Percentiles rank a stretch among this genome's conserved stretches.
phyloP scores from a whole-genome alignment of 1,140 invertebrate species.

The Drosophila rufa region DNA sequence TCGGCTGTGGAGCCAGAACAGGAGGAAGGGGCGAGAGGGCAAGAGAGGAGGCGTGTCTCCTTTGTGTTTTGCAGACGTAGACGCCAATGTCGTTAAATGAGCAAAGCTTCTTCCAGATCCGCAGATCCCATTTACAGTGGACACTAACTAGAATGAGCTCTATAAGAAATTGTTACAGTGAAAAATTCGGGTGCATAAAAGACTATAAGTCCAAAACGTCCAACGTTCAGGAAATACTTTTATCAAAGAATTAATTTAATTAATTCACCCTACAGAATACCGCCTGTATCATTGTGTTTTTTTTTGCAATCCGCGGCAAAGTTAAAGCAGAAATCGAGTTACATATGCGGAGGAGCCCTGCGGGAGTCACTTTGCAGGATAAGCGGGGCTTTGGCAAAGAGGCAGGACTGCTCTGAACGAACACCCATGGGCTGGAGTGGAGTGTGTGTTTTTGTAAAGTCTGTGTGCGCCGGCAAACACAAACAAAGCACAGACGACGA shows the following conservation, averaged over 20 bases:
- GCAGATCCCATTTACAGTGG: slow-evolving; percentile 34
- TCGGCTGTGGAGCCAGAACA: slow-evolving; percentile 29
- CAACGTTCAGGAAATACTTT: not conserved
- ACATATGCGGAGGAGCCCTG: slow-evolving; percentile 68
- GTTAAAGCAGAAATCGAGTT: slow-evolving; percentile 79
- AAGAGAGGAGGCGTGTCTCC: slow-evolving; percentile 60
- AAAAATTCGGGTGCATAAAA: not conserved
- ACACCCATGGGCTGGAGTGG: slow-evolving; percentile 58
- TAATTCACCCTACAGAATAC: not conserved
- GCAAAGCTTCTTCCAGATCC: slow-evolving; percentile 35
- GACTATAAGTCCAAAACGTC: not conserved
- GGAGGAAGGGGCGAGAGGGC: not conserved
- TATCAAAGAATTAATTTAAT: not conserved
- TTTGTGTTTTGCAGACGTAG: slow-evolving; percentile 81
- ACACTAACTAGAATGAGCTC: not conserved
- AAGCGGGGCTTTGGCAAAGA: slow-evolving; percentile 5
- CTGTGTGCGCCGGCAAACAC: slow-evolving; percentile 22
- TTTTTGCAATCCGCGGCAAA: slow-evolving; percentile 69
- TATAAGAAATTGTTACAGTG: not conserved
- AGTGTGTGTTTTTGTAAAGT: slow-evolving; percentile 49
- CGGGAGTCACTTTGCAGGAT: slow-evolving; percentile 62
- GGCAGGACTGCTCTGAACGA: slow-evolving; percentile 14
- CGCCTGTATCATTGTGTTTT: slow-evolving; percentile 28
- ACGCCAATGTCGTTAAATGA: slow-evolving; percentile 83
- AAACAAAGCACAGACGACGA: slow-evolving; percentile 34